Evolutionary conservation across 2,797 vertebrate genomes (phyloP).

Genomic region (Pangasius krempfi): DNA sequence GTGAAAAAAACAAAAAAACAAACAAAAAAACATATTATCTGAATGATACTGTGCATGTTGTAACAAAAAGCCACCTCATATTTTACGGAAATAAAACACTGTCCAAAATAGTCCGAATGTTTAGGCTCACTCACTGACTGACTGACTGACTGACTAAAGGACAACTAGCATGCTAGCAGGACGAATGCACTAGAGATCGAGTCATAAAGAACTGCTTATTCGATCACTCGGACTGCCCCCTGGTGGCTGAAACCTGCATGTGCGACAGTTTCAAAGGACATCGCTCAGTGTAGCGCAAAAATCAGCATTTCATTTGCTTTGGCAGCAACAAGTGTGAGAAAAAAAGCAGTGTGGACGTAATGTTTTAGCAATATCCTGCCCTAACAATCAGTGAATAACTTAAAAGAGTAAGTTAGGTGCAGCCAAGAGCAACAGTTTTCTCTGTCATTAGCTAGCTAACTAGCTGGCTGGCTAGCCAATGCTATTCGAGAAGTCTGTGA

Average conservation of each 20-base stretch:
- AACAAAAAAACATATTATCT: background rate
- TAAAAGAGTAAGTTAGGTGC: too few relatives aligned
- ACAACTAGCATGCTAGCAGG: background rate
- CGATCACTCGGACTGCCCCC: background rate
- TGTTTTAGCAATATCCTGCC: background rate
- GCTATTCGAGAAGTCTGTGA: background rate
- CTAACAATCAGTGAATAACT: background rate
- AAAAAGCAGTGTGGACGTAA: background rate
- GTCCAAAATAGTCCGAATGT: background rate
- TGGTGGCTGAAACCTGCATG: background rate
- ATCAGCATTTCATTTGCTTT: background rate
- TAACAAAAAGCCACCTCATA: conserved; percentile 1
- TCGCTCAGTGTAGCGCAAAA: background rate
- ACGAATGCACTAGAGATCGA: background rate
- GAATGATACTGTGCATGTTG: conserved; percentile 14
- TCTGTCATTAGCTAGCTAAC: background rate
- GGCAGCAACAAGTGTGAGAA: background rate
- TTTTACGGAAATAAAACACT: conserved; percentile 13
- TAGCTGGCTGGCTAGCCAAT: background rate
- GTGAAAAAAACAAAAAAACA: background rate
- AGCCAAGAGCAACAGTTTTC: background rate
- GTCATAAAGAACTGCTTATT: background rate
- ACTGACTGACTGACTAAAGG: background rate
- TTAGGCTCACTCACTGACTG: background rate
- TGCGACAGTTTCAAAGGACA: background rate